A percentile compares a stretch with the other conserved stretches of the same genome.
phyloP scores from a whole-genome alignment of 2,888 invertebrate species.

The Cryptocheilus praepositus region DNA sequence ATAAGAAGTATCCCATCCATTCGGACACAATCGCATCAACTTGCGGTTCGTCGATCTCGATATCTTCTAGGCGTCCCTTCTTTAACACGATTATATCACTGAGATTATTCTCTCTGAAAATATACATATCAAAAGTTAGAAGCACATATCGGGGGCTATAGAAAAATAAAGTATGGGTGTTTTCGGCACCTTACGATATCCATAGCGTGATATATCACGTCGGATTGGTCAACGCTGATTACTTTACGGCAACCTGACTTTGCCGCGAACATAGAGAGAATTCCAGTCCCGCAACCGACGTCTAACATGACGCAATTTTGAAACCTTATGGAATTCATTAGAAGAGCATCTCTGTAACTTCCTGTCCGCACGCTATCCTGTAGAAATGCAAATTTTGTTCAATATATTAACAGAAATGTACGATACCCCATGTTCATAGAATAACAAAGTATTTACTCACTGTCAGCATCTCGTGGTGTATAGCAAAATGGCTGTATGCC shows the following conservation, averaged over 20 bases:
- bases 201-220: constrained; percentile 96
- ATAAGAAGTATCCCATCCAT: constrained; percentile 99
- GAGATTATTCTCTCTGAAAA: constrained; percentile 83
- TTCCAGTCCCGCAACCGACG: constrained; percentile 98
- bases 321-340: constrained; percentile 83
- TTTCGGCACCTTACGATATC: constrained; percentile 88
- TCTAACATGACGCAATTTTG: constrained; percentile 90
- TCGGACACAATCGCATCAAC: constrained; percentile 96
- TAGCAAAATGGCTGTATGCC: constrained; percentile 92
- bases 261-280: constrained; percentile 98
- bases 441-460: constrained; percentile 73
- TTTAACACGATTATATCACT: constrained; percentile 84
- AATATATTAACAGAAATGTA: too few relatives aligned
- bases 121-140: too few relatives aligned
- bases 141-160: too few relatives aligned
- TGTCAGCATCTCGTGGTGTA: constrained; percentile 96
- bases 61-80: constrained; percentile 92
- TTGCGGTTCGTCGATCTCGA: constrained; percentile 83
- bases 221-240: constrained; percentile 96
- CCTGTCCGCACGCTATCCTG: constrained; percentile 90
- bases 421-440: too few relatives aligned
- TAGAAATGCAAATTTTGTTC: constrained; percentile 48
- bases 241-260: constrained; percentile 94
- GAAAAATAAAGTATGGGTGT: too few relatives aligned
- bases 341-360: constrained; percentile 89